Evolutionary conservation across 2,113 vertebrate species (phyloP).

Genomic region (Hyperopisus bebe): DNA sequence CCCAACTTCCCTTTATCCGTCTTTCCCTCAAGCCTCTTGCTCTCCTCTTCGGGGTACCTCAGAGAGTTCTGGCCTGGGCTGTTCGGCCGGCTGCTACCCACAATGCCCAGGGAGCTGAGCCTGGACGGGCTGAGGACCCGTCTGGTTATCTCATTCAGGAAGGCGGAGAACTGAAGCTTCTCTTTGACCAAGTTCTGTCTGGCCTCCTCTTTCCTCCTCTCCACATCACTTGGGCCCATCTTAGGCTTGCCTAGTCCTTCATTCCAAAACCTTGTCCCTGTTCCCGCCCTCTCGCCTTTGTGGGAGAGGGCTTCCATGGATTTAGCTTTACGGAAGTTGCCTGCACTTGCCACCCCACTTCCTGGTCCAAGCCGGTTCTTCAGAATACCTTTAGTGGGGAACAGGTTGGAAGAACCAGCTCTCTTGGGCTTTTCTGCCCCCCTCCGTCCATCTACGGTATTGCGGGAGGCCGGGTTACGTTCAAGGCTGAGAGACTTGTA

Average conservation of each 20-base stretch:
- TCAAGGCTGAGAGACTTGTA: constrained; percentile 33
- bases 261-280: not conserved
- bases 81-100: constrained; percentile 36
- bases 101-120: constrained; percentile 63
- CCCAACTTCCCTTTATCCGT: constrained; percentile 20
- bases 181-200: constrained; percentile 55
- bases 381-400: constrained; percentile 26
- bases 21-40: not conserved
- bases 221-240: constrained; percentile 35
- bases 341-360: constrained; percentile 24
- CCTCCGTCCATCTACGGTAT: constrained; percentile 20
- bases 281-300: constrained; percentile 20
- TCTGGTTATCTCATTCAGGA: constrained; percentile 71
- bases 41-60: constrained; percentile 32
- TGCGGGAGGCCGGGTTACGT: constrained; percentile 24
- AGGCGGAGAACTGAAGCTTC: constrained; percentile 68
- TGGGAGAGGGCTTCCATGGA: constrained; percentile 64
- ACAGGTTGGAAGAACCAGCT: not conserved
- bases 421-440: constrained; percentile 10
- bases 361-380: constrained; percentile 34
- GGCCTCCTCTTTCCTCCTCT: constrained; percentile 43
- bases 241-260: constrained; percentile 26
- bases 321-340: constrained; percentile 57
- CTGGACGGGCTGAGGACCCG: constrained; percentile 71
- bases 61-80: constrained; percentile 24